These are phyloP conservation scores for Ephialtes manifestator DNA, from an alignment of 2,888 invertebrate genomes.

Conservation along the genomic window DNA sequence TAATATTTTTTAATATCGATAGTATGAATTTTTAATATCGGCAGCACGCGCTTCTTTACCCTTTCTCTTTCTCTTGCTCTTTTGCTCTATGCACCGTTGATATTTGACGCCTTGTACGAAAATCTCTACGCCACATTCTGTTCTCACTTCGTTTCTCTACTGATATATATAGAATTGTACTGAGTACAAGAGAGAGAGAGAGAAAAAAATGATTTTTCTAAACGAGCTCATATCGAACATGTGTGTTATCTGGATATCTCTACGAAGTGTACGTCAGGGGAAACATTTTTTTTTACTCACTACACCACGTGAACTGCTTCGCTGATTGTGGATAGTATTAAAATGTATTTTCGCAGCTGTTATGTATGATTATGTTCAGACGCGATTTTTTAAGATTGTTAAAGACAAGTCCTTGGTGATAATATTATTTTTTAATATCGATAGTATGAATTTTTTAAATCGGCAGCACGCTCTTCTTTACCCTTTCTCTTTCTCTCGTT, in stretches of 20 bases:
- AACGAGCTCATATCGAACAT: constrained; percentile 52
- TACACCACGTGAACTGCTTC: constrained; percentile 60
- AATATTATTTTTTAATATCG: too few species aligned
- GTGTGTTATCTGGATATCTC: constrained; percentile 64
- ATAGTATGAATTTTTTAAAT: not conserved
- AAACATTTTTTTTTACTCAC: constrained; percentile 23
- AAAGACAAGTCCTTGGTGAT: too few species aligned
- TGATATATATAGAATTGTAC: constrained; percentile 66
- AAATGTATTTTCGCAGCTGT: constrained; percentile 12
- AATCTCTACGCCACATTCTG: constrained; percentile 66
- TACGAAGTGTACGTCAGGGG: constrained; percentile 21
- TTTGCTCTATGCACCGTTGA: constrained; percentile 52
- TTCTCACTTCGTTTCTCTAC: constrained; percentile 38
- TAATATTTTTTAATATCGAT: too few species aligned
- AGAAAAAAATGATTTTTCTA: constrained; percentile 4
- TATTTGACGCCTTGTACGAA: constrained; percentile 65
- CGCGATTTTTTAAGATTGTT: not conserved
- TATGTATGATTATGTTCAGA: not conserved
- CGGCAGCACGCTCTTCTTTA: constrained; percentile 57
- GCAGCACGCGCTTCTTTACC: constrained; percentile 57
- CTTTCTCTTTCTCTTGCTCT: constrained; percentile 33
- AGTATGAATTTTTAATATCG: not conserved
- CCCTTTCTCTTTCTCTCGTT: constrained; percentile 28
- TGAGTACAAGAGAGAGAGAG: constrained; percentile 42
- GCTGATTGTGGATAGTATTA: constrained; percentile 45